Percentiles rank a stretch among this genome's conserved stretches.
Evolutionary conservation across 2,797 vertebrate species (phyloP).

Genomic region (Tamandua tetradactyla): DNA sequence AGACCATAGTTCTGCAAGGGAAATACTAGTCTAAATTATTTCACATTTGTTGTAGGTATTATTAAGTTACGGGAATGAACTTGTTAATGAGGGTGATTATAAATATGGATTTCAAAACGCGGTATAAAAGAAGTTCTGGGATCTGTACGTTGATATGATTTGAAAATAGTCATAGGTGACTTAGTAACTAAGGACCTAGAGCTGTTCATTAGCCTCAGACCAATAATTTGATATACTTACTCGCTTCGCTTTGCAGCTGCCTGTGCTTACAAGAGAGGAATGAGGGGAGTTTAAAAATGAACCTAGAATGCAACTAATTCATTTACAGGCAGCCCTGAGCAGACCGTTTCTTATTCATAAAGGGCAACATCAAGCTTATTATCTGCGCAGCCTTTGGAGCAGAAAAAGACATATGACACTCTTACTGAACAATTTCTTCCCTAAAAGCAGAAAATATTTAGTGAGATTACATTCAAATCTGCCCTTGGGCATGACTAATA

Average conservation of each 20-base stretch:
- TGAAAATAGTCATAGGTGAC: slow-evolving; percentile 16
- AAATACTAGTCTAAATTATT: background rate
- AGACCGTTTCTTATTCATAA: background rate
- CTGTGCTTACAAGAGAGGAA: background rate
- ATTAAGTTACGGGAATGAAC: background rate
- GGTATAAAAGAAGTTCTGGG: slow-evolving; percentile 23
- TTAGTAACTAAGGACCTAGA: background rate
- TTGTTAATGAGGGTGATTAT: background rate
- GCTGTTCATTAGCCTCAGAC: background rate
- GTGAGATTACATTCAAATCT: slow-evolving; percentile 33
- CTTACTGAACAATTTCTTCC: background rate
- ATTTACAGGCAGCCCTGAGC: background rate
- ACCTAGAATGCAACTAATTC: background rate
- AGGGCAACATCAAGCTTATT: background rate
- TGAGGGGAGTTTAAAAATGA: background rate
- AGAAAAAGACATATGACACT: background rate
- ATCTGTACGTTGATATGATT: background rate
- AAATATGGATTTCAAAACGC: slow-evolving; percentile 8
- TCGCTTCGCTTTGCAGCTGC: background rate
- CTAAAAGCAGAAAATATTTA: background rate
- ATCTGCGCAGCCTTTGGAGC: background rate
- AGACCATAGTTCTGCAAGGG: background rate
- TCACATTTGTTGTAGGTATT: background rate
- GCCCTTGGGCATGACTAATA: background rate
- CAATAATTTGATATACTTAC: background rate